phyloP scores from a whole-genome alignment of 2,797 vertebrate genomes.

The Thaleichthys pacificus region DNA sequence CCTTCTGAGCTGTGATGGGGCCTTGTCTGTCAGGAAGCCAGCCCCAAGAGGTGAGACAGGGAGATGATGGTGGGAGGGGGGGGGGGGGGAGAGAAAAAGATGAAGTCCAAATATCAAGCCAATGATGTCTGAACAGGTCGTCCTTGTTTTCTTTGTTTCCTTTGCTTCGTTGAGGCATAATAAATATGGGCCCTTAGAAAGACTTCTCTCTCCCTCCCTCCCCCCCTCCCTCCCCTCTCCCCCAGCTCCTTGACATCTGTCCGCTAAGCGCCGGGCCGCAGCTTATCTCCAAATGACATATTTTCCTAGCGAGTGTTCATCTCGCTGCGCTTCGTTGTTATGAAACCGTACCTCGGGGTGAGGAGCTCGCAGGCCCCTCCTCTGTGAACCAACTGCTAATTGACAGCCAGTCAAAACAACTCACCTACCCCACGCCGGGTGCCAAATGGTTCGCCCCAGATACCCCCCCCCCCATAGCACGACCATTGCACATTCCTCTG shows the following conservation, averaged over 20 bases:
- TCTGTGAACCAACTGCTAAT: conserved; percentile 77
- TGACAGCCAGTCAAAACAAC: conserved; percentile 82
- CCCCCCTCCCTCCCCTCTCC: conserved; percentile 44
- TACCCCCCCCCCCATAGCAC: conserved; percentile 46
- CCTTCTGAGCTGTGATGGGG: too few species aligned
- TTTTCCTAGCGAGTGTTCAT: conserved; percentile 65
- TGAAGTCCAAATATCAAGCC: too few species aligned
- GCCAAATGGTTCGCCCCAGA: conserved; percentile 35
- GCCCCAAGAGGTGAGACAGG: too few species aligned
- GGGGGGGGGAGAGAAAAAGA: too few species aligned
- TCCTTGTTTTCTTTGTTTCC: conserved; percentile 63
- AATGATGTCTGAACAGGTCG: conserved; percentile 27
- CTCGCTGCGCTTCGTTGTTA: conserved; percentile 65
- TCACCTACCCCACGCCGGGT: conserved; percentile 52
- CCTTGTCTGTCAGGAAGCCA: too few species aligned
- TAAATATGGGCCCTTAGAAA: conserved; percentile 61
- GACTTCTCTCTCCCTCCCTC: too few species aligned
- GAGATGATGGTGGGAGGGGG: too few species aligned
- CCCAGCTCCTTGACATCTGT: conserved; percentile 62
- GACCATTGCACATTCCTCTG: conserved; percentile 65
- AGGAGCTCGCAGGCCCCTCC: conserved; percentile 61
- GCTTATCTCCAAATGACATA: conserved; percentile 69
- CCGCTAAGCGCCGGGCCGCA: conserved; percentile 60
- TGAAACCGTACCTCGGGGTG: conserved; percentile 66
- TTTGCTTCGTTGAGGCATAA: conserved; percentile 67